These are phyloP conservation scores for Eueremaeus valkanovi DNA, from an alignment of 2,888 invertebrate species.

Conservation along the genomic window DNA sequence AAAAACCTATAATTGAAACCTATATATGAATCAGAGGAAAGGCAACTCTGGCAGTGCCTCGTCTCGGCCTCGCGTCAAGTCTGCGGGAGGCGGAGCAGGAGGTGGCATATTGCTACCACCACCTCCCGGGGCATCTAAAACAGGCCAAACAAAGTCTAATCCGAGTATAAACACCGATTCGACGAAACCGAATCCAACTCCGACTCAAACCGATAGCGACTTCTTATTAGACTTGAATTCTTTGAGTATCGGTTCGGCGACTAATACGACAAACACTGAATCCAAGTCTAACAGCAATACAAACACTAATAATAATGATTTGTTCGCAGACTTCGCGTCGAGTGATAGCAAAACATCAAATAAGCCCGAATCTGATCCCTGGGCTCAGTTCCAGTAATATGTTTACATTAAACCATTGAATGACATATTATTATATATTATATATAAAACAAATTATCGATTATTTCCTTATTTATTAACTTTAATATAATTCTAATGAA, in stretches of 20 bases:
- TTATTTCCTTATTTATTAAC: no score
- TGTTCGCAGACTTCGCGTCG: slow-evolving; percentile 33
- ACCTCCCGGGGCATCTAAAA: slow-evolving; percentile 72
- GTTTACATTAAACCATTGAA: no score
- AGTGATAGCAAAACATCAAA: neutral
- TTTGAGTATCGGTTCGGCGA: neutral
- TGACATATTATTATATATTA: no score
- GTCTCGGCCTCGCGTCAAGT: slow-evolving; percentile 58
- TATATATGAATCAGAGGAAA: slow-evolving; percentile 51
- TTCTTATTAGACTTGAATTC: slow-evolving; percentile 15
- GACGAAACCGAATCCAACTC: neutral
- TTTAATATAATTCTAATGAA: no score
- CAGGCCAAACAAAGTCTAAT: neutral
- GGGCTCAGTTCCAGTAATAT: slow-evolving; percentile 13
- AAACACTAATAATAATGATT: slow-evolving; percentile 21
- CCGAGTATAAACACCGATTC: slow-evolving; percentile 12
- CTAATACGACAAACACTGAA: neutral
- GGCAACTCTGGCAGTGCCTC: slow-evolving; percentile 54
- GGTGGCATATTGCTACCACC: slow-evolving; percentile 62
- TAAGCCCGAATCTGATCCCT: neutral
- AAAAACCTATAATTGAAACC: neutral
- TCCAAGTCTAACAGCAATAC: slow-evolving; percentile 8
- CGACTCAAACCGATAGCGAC: neutral
- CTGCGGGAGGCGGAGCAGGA: slow-evolving; percentile 57
- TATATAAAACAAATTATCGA: no score